phyloP scores from a whole-genome alignment of 1,140 invertebrate species.

The Lerema accius region DNA sequence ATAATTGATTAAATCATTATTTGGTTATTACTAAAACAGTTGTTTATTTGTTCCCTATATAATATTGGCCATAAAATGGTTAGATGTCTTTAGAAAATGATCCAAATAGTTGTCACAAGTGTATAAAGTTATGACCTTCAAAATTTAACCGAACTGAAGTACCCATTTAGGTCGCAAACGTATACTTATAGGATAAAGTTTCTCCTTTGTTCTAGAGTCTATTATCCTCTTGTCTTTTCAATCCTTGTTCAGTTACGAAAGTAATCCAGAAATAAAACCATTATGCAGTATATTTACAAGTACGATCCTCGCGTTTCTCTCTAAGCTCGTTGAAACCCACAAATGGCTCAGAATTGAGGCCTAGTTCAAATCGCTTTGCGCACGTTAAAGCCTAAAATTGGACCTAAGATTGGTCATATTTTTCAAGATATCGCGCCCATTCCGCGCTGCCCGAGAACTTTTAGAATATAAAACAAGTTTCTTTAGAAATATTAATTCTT shows the following conservation, averaged over 20 bases:
- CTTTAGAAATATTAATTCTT: neutral
- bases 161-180: no score
- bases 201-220: no score
- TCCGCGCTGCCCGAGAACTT: neutral
- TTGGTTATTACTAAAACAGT: no score
- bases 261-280: neutral
- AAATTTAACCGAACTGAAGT: no score
- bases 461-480: neutral
- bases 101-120: no score
- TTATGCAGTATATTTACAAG: slow-evolving; percentile 5
- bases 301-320: neutral
- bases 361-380: slow-evolving; percentile 10
- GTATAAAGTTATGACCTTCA: no score
- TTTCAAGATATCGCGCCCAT: slow-evolving; percentile 7
- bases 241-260: neutral
- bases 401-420: slow-evolving; percentile 17
- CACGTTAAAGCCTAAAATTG: slow-evolving; percentile 14
- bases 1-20: no score
- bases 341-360: neutral
- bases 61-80: no score
- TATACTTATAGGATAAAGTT: no score
- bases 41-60: no score
- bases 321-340: neutral
- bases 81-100: no score
- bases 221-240: neutral